phyloP scores from a whole-genome alignment of 2,888 invertebrate genomes.

The Sphinx pinastri region DNA sequence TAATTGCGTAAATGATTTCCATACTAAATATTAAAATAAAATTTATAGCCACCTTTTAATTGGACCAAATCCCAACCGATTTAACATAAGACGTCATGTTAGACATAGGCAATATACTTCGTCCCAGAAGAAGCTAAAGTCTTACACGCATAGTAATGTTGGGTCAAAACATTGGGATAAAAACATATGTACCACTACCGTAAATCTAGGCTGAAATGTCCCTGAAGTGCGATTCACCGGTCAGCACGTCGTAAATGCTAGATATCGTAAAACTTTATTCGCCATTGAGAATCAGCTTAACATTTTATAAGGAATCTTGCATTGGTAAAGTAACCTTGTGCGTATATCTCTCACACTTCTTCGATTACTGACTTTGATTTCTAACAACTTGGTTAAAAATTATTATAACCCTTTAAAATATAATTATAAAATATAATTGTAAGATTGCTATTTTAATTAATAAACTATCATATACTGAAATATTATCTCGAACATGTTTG shows the following conservation, averaged over 20 bases:
- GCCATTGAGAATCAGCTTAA: neutral
- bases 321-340: neutral
- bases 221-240: conserved; percentile 11
- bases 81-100: no score
- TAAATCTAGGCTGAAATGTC: neutral
- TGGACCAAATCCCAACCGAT: no score
- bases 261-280: conserved; percentile 26
- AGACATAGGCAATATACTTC: neutral
- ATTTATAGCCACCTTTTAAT: no score
- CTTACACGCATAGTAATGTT: neutral
- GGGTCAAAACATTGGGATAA: neutral
- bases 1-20: no score
- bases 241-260: conserved; percentile 24
- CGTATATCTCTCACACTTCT: neutral
- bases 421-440: no score
- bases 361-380: neutral
- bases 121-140: neutral
- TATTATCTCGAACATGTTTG: no score
- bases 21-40: no score
- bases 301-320: neutral
- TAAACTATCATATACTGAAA: no score
- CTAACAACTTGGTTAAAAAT: neutral
- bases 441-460: no score
- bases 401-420: no score
- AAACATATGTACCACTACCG: neutral